Evolutionary conservation across 2,797 vertebrate species (phyloP).

Genomic region (Characodon lateralis): DNA sequence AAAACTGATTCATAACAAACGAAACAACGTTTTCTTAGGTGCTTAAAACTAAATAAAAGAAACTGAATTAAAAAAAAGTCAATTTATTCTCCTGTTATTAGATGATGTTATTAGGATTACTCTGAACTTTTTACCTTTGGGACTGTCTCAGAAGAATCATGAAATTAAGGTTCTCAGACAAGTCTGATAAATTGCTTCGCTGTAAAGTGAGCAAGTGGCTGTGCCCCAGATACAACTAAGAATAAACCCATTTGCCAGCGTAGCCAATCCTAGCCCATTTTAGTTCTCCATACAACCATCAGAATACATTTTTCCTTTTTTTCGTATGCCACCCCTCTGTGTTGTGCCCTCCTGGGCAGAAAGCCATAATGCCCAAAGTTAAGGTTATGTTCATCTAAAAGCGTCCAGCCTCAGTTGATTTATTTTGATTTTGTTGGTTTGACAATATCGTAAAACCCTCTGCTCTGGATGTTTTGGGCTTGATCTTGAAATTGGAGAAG

Average conservation of each 20-base stretch:
- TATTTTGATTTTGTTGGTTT: constrained; percentile 1
- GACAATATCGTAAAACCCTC: not conserved
- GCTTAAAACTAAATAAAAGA: not conserved
- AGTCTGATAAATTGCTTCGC: not conserved
- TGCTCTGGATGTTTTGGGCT: constrained; percentile 35
- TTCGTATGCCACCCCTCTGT: not conserved
- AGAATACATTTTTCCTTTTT: not conserved
- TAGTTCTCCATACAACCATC: not conserved
- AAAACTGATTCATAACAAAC: not conserved
- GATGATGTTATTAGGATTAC: not conserved
- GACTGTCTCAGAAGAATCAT: not conserved
- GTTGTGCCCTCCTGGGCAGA: not conserved
- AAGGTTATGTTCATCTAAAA: not conserved
- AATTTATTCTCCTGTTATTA: not conserved
- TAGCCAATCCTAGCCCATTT: not conserved
- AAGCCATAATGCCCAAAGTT: not conserved
- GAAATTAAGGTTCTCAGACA: not conserved
- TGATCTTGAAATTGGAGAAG: constrained; percentile 37
- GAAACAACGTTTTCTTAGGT: not conserved
- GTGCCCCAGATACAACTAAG: not conserved
- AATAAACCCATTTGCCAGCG: not conserved
- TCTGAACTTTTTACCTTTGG: not conserved
- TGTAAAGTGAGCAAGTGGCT: not conserved
- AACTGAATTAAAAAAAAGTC: not conserved
- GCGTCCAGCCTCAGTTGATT: not conserved